Evolutionary conservation across 2,888 invertebrate species (phyloP).

Genomic region (Lepidonotus clava): DNA sequence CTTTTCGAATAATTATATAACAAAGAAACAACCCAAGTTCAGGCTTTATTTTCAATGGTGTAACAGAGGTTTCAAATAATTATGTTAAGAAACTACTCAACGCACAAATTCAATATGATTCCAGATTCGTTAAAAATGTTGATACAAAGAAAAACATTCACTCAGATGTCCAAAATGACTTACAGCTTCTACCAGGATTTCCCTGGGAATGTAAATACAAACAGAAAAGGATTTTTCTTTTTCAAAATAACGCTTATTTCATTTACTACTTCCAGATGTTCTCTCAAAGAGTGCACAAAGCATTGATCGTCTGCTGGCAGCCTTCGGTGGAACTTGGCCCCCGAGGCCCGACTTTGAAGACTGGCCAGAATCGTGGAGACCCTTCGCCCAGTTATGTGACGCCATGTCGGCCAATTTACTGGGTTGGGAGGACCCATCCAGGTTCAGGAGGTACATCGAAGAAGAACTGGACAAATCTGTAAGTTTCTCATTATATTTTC

Average conservation of each 20-base stretch:
- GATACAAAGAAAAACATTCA: too few species aligned
- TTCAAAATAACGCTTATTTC: not conserved
- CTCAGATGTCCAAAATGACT: too few species aligned
- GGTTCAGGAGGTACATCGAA: not conserved
- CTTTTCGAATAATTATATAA: too few species aligned
- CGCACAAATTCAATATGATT: too few species aligned
- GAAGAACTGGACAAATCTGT: not conserved
- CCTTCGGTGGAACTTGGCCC: not conserved
- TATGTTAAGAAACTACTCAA: too few species aligned
- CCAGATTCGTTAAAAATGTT: too few species aligned
- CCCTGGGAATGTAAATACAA: too few species aligned
- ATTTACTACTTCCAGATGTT: not conserved
- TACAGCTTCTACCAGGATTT: too few species aligned
- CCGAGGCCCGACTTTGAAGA: not conserved
- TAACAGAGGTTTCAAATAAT: too few species aligned
- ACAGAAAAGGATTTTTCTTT: too few species aligned
- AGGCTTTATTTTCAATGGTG: too few species aligned
- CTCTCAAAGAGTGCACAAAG: not conserved
- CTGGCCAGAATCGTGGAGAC: not conserved
- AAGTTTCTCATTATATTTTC: not conserved
- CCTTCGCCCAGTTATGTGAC: not conserved
- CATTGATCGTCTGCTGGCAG: not conserved
- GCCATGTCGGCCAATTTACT: not conserved
- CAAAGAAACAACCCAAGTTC: too few species aligned
- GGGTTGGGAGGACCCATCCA: not conserved